Percentiles rank a stretch among this genome's conserved stretches.
Evolutionary conservation across 1,140 invertebrate species (phyloP).

Genomic region (Bombus cullumanus): DNA sequence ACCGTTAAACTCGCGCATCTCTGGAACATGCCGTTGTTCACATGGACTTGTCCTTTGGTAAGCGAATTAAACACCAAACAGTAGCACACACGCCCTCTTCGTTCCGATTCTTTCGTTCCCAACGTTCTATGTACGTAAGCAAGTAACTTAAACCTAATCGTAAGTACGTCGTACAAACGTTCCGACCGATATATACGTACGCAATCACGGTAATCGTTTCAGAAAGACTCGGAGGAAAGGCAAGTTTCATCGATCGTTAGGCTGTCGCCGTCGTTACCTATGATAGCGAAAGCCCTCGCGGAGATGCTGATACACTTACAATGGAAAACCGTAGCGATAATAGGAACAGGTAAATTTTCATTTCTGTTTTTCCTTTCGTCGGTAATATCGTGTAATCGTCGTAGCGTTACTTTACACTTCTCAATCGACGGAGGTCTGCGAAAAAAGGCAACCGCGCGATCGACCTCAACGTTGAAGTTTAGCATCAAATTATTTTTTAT

Average conservation of each 20-base stretch:
- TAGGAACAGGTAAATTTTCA: conserved; percentile 75
- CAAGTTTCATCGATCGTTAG: conserved; percentile 76
- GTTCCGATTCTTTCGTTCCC: neutral
- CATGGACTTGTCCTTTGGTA: conserved; percentile 82
- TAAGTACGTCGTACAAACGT: neutral
- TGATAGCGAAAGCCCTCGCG: conserved; percentile 74
- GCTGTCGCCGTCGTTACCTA: conserved; percentile 77
- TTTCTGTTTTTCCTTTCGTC: neutral
- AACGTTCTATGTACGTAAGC: neutral
- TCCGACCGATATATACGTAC: neutral
- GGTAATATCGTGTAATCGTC: neutral
- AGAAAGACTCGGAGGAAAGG: conserved; percentile 74
- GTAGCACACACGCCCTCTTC: neutral
- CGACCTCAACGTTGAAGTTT: no score
- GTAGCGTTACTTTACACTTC: no score
- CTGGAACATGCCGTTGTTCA: conserved; percentile 81
- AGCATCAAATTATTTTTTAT: no score
- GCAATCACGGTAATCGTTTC: conserved; percentile 14
- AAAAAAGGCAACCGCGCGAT: no score
- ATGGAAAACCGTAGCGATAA: conserved; percentile 78
- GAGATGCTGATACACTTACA: conserved; percentile 78
- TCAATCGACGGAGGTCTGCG: no score
- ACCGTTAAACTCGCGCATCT: conserved; percentile 79
- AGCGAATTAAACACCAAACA: conserved; percentile 36
- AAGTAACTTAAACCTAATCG: no score